Base-by-base conservation (phyloP, 2,113 vertebrate species). In the Numenius arquata region DNA sequence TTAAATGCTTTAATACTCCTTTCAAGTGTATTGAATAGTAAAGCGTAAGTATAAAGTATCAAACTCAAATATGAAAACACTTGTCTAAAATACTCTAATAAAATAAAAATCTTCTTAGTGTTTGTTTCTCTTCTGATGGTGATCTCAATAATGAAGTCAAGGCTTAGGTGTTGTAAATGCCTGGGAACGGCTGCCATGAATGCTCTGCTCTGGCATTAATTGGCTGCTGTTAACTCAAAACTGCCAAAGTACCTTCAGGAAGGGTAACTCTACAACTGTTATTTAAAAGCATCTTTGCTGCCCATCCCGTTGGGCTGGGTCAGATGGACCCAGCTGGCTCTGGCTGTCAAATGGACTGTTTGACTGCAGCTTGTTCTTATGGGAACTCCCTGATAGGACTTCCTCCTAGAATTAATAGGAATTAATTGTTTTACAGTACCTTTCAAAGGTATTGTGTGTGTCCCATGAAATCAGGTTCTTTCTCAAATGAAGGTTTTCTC, bases 381-480 rank as follows among this genome's bases (percentile, higher is more conserved):
- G 1, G 32, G 8, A 12, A 6, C 14, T 50, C 47, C 53, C 9
- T 27, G 14, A 6, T 16, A 32, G 7, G 12, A 6, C 50, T 67
- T 34, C 9, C 19, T 53, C n/a, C 15, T 25, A 11, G 26, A 40
- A 40, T 63, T 62, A 62, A 40, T 19, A 43, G n/a, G 18, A 38
- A 41, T 43, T 11, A 19, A 7, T 50, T 53, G 47, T 34, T 55
- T 63, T 4, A 3, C 5, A 1, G 2, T 34, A 48, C 30, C 45
- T 55, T 68, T 41, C 29, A 26, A 2, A 10, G 0, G 0, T 15
- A 2, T 18, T 30, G 19, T 38, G 19, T 2, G 0, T 50, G 15
- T 26, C 16, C 22, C 2, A 0, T 14, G 38, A 55, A 75, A 79
- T 30, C 26, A 9, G 45, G 3, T 43, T 63, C 15, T 82, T 27